Conservation (phyloP, 2,113 vertebrate species). For the Solenodon paradoxus region DNA sequence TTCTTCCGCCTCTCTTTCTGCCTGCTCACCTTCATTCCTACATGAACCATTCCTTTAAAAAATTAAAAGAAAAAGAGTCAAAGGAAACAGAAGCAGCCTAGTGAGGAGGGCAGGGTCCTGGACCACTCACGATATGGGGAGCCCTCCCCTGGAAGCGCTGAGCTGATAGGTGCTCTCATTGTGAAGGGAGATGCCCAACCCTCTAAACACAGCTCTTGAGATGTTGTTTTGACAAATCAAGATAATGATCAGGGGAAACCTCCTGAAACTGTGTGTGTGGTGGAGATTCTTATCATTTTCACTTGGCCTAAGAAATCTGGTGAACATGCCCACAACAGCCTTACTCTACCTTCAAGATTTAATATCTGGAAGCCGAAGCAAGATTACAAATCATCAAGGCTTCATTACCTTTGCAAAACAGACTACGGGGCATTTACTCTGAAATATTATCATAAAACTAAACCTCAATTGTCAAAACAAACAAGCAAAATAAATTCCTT, state of each 20-base stretch:
- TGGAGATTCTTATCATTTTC: neutral
- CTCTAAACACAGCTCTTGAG: neutral
- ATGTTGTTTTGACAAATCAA: neutral
- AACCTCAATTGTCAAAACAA: constrained; percentile 76
- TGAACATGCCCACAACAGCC: neutral
- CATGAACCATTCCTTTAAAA: too few species aligned
- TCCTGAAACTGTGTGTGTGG: neutral
- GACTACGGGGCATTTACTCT: constrained; percentile 63
- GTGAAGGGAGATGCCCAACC: neutral
- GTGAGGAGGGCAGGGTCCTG: neutral
- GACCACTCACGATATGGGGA: too few species aligned
- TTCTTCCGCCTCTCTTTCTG: too few species aligned
- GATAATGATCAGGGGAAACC: constrained; percentile 8
- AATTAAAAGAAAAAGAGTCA: too few species aligned
- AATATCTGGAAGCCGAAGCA: constrained; percentile 24
- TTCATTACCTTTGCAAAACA: constrained; percentile 66
- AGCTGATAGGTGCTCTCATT: neutral
- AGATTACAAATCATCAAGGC: constrained; percentile 35
- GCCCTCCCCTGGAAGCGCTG: too few species aligned
- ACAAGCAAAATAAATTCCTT: constrained; percentile 70
- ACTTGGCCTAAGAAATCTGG: neutral
- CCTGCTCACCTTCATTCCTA: too few species aligned
- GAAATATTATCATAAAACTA: constrained; percentile 74
- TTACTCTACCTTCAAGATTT: constrained; percentile 27
- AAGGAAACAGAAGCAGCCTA: too few species aligned